phyloP scores from a whole-genome alignment of 2,797 vertebrate genomes.

The Enteromius trimaculatus region DNA sequence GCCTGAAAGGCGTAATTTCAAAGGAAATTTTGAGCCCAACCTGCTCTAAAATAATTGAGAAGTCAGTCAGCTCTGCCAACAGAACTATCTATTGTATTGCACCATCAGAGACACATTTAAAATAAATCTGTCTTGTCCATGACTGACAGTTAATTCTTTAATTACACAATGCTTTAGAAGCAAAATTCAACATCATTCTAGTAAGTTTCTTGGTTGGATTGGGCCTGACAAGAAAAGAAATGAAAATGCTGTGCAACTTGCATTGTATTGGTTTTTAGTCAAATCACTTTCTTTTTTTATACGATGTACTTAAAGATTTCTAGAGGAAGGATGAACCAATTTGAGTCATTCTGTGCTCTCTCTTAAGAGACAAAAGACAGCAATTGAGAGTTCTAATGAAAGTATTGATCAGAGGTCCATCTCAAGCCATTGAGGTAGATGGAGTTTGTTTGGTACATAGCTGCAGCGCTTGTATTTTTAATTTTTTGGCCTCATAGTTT shows the following conservation, averaged over 20 bases:
- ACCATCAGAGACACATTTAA: neutral
- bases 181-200: neutral
- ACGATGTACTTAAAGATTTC: conserved; percentile 37
- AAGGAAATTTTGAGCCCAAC: neutral
- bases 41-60: neutral
- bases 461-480: neutral
- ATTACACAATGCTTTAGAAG: conserved; percentile 12
- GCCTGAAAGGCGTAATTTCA: neutral
- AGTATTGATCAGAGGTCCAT: conserved; percentile 26
- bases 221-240: neutral
- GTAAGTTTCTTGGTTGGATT: neutral
- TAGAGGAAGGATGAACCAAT: conserved; percentile 23
- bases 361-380: conserved; percentile 31
- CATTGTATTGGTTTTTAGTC: conserved; percentile 6
- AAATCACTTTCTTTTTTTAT: conserved; percentile 20
- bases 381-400: conserved; percentile 40
- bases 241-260: neutral
- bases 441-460: neutral
- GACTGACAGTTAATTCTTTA: conserved; percentile 21
- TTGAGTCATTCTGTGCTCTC: conserved; percentile 2
- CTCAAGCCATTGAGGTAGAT: conserved; percentile 3
- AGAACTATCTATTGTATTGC: conserved; percentile 1
- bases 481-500: neutral
- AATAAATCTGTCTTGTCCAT: neutral
- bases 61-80: conserved; percentile 1